Base-by-base conservation (phyloP, 2,888 invertebrate species). In the Sipunculus nudus region DNA sequence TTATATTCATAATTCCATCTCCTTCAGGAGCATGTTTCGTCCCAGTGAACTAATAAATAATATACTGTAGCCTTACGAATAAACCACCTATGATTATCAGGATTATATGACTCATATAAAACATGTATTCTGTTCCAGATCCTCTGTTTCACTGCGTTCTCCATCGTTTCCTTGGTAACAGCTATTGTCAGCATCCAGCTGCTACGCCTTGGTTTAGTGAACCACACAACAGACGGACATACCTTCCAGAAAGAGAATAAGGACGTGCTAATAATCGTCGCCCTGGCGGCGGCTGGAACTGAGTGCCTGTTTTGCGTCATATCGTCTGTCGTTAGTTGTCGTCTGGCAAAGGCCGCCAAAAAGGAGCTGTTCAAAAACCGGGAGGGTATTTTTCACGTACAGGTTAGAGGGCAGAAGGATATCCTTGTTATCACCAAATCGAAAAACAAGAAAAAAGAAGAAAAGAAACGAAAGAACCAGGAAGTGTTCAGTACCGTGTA, bases 101-200 rank as follows among this genome's bases (percentile, higher is more conserved):
- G n/a, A n/a, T n/a, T n/a, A n/a, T n/a, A n/a, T n/a, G n/a, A n/a
- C n/a, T n/a, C n/a, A n/a, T n/a, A n/a, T n/a, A n/a, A 35, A 35
- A 16, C 10, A 13, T 13, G 35, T 50, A 57, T 46, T 61, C 3
- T 61, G 29, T 73, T 75, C 55, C 79, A 84, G 84, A 84, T 84
- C 50, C 78, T 84, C 79, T 82, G 82, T 57, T 84, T 82, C 70
- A 80, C 81, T 16, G 84, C 84, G 4, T 80, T 81, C 59, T 80
- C 80, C 25, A 77, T 82, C 49, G 82, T 84, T 21, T 83, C 84
- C 41, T 71, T 84, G 73, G 81, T 84, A 28, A 79, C 81, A 19
- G 78, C 79, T 1, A 77, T 83, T 26, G 83, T 84, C 55, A 82
- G 81, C 67, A 84, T 84, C 47, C 84, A 84, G 68, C 76, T 84